Evolutionary conservation across 1,140 invertebrate species (phyloP), one percentile per base, ranked within the genome.

Genomic region (Hylaeus volcanicus): DNA sequence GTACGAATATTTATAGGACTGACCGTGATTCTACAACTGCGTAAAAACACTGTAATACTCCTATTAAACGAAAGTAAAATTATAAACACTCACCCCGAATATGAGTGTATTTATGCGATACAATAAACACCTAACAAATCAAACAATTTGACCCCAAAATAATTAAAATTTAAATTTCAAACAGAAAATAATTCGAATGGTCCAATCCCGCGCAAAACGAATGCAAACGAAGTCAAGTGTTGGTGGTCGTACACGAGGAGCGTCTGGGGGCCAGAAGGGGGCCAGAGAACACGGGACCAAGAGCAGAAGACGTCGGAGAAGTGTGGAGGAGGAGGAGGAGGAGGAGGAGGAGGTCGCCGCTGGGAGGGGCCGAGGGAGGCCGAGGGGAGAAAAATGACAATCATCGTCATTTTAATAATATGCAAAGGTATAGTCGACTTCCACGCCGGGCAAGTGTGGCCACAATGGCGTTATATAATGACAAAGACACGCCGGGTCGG

Each of bases 401-500:
- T 93, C 92, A 93, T 93, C 92, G 92, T 93, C 92, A 93, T 93
- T 93, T 93, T 93, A 79, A 83, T 80, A 88, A 88, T 88, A 88
- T 88, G 87, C 86, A 85, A 84, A 85, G 84, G 87, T 79, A 88
- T 84, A 88, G 90, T 89, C 91, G 85, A 92, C 89, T 92, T 93
- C 89, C 88, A 91, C 88, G 90, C 74, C 89, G 89, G 90, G 90
- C 91, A 93, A 93, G 92, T 93, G 92, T 92, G 92, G 91, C 89
- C 89, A 93, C 93, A 93, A 93, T 93, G 87, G 93, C 91, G 91
- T 93, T 93, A 93, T 93, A 93, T 93, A 93, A 93, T 93, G 92
- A 93, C 93, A 93, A 93, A 93, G 92, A 93, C 89, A 90, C 88
- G 88, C 81, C 89, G 91, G 88, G 88, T 88, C 88, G 89, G 88